phyloP scores from a whole-genome alignment of 2,797 vertebrate species.

The Cossypha heuglini region DNA sequence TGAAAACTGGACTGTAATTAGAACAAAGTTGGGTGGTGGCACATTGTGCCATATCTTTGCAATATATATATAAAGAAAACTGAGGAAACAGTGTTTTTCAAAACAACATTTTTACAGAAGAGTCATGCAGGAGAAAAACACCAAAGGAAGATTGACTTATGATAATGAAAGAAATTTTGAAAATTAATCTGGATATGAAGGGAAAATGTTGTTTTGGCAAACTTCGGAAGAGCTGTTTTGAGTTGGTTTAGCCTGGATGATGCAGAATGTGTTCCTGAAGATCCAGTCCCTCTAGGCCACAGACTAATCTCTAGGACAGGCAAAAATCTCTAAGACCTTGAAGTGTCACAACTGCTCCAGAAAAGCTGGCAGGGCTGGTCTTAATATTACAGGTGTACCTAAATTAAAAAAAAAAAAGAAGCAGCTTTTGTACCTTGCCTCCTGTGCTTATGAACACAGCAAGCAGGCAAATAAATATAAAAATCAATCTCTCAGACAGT shows the following conservation, averaged over 20 bases:
- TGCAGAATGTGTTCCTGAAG: background rate
- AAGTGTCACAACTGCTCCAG: background rate
- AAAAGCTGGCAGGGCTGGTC: background rate
- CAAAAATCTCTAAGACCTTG: background rate
- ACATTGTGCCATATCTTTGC: background rate
- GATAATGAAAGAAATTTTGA: background rate
- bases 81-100: background rate
- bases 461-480: background rate
- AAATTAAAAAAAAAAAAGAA: background rate
- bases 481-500: background rate
- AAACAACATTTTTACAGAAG: background rate
- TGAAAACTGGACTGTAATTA: background rate
- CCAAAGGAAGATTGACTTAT: background rate
- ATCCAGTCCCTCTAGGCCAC: background rate
- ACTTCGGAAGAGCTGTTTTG: background rate
- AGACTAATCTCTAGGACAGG: background rate
- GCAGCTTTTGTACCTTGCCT: background rate
- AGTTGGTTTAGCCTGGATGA: background rate
- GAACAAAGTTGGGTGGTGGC: background rate
- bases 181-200: background rate
- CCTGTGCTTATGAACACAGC: background rate
- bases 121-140: background rate
- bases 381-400: background rate
- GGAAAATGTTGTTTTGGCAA: background rate
- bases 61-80: background rate